These are phyloP conservation scores for Coryphaenoides rupestris DNA, from an alignment of 2,113 vertebrate genomes.

Conservation along the genomic window DNA sequence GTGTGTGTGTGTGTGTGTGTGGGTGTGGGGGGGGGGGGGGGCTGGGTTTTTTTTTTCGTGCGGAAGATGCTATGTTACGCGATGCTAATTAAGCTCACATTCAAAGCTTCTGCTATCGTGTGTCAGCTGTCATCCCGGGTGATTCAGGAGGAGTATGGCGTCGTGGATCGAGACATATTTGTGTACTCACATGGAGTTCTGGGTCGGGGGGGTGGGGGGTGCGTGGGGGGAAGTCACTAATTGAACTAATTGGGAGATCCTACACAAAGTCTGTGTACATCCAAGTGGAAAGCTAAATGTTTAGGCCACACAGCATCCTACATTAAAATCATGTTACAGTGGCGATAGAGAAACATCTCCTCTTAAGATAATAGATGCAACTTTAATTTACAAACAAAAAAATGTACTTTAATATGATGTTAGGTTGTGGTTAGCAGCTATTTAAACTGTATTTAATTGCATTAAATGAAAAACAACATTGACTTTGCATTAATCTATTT, in stretches of 20 bases:
- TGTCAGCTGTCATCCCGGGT: not conserved
- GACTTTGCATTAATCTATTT: too few species aligned
- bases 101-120: constrained; percentile 4
- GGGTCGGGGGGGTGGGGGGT: not conserved
- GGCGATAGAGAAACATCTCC: too few species aligned
- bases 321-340: too few species aligned
- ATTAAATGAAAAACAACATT: too few species aligned
- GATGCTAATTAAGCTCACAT: constrained; percentile 38
- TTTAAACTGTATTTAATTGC: too few species aligned
- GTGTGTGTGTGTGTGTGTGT: too few species aligned
- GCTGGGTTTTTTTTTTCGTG: too few species aligned
- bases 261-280: too few species aligned
- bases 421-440: too few species aligned
- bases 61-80: constrained; percentile 43
- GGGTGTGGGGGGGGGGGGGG: constrained; percentile 38
- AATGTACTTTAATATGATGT: too few species aligned
- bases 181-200: not conserved
- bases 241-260: not conserved
- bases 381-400: too few species aligned
- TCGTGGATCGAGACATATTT: not conserved
- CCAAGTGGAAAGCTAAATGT: constrained; percentile 1
- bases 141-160: not conserved
- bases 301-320: not conserved
- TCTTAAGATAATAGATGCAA: too few species aligned
- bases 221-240: constrained; percentile 1